These are phyloP conservation scores for Acridotheres tristis DNA, from an alignment of 2,797 vertebrate species.

Conservation along the genomic window DNA sequence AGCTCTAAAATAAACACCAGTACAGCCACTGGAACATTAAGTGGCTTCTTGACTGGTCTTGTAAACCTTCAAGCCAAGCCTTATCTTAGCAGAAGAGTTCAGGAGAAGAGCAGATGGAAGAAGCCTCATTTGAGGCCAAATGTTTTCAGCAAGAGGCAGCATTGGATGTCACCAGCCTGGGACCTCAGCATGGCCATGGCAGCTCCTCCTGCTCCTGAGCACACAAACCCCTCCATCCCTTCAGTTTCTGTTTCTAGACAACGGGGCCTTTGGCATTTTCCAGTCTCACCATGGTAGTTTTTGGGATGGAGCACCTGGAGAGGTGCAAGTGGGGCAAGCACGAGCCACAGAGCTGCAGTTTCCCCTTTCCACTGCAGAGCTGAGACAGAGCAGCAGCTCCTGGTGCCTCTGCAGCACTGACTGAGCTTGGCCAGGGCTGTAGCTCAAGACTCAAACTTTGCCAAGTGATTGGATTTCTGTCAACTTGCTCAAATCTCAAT, in stretches of 20 bases:
- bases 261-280: not conserved
- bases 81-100: not conserved
- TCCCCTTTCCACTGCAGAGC: not conserved
- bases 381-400: not conserved
- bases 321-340: not conserved
- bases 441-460: not conserved
- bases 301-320: not conserved
- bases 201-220: not conserved
- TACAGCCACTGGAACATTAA: not conserved
- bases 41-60: not conserved
- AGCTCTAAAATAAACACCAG: not conserved
- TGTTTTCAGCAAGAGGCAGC: not conserved
- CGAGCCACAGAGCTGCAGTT: fast-evolving
- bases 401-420: not conserved
- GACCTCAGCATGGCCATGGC: fast-evolving
- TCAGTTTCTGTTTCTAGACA: not conserved
- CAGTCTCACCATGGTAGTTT: not conserved
- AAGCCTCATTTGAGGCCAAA: not conserved
- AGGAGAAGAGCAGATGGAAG: not conserved
- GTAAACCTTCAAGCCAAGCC: not conserved
- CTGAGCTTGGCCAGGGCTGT: not conserved
- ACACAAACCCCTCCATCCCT: not conserved
- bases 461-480: not conserved
- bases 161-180: fast-evolving
- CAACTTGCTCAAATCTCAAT: not conserved